Evolutionary conservation across 1,140 invertebrate species (phyloP).

Genomic region (Brachionus plicatilis): DNA sequence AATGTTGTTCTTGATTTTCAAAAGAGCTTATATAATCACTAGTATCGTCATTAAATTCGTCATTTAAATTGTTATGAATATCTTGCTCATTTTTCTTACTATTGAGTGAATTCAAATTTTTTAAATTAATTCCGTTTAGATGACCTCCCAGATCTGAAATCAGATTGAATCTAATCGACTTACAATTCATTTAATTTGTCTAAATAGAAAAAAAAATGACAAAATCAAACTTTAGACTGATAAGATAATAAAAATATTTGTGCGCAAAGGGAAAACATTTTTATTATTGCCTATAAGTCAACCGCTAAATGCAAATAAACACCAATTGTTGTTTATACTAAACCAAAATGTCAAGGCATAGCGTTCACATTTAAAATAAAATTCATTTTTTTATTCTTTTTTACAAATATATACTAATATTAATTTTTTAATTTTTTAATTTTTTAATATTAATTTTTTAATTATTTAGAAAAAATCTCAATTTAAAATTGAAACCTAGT

Average conservation of each 20-base stretch:
- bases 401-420: too few relatives aligned
- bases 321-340: not conserved
- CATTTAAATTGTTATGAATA: conserved; percentile 17
- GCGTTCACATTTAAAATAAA: not conserved
- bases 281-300: conserved; percentile 1
- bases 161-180: not conserved
- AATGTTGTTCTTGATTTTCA: not conserved
- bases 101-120: not conserved
- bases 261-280: not conserved
- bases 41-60: conserved; percentile 17
- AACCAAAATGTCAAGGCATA: not conserved
- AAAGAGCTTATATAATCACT: not conserved
- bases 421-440: too few relatives aligned
- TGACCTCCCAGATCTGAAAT: not conserved
- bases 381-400: not conserved
- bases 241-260: not conserved
- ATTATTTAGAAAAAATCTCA: not conserved
- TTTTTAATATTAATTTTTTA: too few relatives aligned
- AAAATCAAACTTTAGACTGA: not conserved
- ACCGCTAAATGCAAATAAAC: not conserved
- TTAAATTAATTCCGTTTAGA: not conserved
- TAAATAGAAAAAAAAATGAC: not conserved
- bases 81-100: not conserved
- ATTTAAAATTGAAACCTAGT: not conserved
- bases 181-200: not conserved